A percentile compares a stretch with the other conserved stretches of the same genome.
Conservation (phyloP, 1,140 invertebrate genomes). For the Portunus trituberculatus region DNA sequence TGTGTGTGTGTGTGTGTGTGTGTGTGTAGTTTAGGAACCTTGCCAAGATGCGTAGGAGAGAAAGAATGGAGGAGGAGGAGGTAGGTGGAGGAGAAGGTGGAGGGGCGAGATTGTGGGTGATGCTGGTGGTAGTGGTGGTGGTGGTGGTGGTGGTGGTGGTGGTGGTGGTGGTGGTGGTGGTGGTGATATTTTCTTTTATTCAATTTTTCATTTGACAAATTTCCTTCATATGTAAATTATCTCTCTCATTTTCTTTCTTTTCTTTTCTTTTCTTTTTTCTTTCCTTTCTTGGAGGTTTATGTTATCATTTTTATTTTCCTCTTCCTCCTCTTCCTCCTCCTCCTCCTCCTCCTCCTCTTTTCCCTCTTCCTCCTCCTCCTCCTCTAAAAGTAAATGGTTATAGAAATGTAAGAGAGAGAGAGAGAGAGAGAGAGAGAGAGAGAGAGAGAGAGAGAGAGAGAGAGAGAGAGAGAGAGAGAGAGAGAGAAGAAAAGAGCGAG, state of each 20-base stretch:
- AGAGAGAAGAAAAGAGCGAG: not conserved
- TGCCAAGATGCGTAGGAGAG: not conserved
- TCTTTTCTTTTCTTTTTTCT: not conserved
- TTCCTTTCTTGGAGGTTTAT: not conserved
- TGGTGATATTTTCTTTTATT: no score
- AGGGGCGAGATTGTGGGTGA: not conserved
- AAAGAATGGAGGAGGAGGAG: not conserved
- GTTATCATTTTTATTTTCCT: not conserved
- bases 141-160: not conserved
- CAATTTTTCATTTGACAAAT: no score
- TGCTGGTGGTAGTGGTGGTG: not conserved
- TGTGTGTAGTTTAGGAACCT: no score
- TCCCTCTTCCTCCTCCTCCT: no score
- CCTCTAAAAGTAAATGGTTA: no score
- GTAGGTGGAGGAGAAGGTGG: not conserved
- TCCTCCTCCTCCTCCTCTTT: no score
- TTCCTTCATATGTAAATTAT: no score
- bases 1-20: no score
- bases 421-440: constrained; percentile 7
- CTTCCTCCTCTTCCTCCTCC: no score
- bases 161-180: no score
- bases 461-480: constrained; percentile 4
- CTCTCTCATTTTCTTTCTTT: no score
- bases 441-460: no score
- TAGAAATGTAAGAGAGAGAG: not conserved